Base-by-base conservation (phyloP, 2,888 invertebrate genomes). In the Pseudococcus viburni region DNA sequence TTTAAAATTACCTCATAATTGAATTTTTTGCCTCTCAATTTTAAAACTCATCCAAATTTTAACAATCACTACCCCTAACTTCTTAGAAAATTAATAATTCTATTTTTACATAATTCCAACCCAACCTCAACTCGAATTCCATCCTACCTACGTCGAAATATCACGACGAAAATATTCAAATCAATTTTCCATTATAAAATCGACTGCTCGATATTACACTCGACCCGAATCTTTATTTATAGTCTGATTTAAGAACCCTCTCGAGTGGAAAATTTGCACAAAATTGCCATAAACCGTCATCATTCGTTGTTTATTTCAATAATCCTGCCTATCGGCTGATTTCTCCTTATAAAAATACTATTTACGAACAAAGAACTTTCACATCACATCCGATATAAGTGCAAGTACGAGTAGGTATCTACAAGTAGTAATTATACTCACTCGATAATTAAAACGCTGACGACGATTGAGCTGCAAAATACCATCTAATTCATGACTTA, bases 401-500 rank as follows among this genome's bases (percentile, higher is more conserved):
- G 26, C 26, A 33, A 33, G 26, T 5, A 55, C 26, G 3, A 33
- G 26, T 5, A 55, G 12, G 55, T 17, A 55, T 15, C 12, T 17
- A 0, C 11, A 59, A 19, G 59, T 59, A 19, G n/a, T 19, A 6
- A 33, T 11, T 73, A n/a, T 73, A 73, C 73, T 73, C 73, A 73
- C 73, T 73, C 15, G 33, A 33, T 42, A 80, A 39, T 80, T 6
- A 22, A 84, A 86, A 39, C 42, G 86, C 64, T 64, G 86, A 86
- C 86, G 7, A 26, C 39, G 64, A 64, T 86, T 86, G 42, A 86
- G 26, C 59, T 33, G 22, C 59, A 59, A 85, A 85, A 33, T n/a
- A 55, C 33, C 26, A 39, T 19, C n/a, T 59, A 86, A 86, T 86
- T 86, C 86, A 86, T 68, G 86, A 64, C 86, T 86, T 59, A 86